Conservation (phyloP, 1,140 invertebrate species). For the Heliothis subflexa region DNA sequence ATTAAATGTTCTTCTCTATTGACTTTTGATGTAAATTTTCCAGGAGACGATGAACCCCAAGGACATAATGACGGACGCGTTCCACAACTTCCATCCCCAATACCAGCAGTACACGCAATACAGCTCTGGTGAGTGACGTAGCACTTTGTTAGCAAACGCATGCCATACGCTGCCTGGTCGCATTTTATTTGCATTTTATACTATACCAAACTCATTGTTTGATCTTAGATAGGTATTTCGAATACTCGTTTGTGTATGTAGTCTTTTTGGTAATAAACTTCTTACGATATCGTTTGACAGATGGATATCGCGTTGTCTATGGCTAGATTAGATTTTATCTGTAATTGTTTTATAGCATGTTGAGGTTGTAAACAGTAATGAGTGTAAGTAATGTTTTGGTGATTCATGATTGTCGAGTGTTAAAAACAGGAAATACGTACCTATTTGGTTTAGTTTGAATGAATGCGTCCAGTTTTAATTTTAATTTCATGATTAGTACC, state of each 20-base stretch:
- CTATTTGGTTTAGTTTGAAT: background rate
- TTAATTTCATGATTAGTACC: constrained; percentile 37
- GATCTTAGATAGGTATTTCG: background rate
- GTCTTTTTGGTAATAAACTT: background rate
- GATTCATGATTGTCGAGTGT: background rate
- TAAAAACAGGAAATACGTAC: background rate
- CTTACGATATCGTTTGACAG: constrained; percentile 3
- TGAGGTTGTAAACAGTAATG: background rate
- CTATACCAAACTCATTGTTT: background rate
- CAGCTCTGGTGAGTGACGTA: constrained; percentile 93
- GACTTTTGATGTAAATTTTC: constrained; percentile 58
- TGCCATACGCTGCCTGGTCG: constrained; percentile 63
- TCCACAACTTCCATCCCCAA: constrained; percentile 99
- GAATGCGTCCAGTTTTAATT: constrained; percentile 5
- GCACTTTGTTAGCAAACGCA: constrained; percentile 54
- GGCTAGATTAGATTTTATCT: constrained; percentile 24
- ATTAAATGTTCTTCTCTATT: background rate
- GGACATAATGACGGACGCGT: constrained; percentile 99
- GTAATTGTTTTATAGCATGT: background rate
- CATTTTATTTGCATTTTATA: constrained; percentile 57
- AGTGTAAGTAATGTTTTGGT: background rate
- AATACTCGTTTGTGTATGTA: background rate
- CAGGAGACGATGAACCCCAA: constrained; percentile 99
- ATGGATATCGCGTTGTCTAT: background rate
- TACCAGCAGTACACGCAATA: constrained; percentile 99